Percentiles rank a stretch among this genome's conserved stretches.
These are phyloP conservation scores for Nephrotoma flavescens DNA, from an alignment of 2,888 invertebrate species.

Conservation along the genomic window DNA sequence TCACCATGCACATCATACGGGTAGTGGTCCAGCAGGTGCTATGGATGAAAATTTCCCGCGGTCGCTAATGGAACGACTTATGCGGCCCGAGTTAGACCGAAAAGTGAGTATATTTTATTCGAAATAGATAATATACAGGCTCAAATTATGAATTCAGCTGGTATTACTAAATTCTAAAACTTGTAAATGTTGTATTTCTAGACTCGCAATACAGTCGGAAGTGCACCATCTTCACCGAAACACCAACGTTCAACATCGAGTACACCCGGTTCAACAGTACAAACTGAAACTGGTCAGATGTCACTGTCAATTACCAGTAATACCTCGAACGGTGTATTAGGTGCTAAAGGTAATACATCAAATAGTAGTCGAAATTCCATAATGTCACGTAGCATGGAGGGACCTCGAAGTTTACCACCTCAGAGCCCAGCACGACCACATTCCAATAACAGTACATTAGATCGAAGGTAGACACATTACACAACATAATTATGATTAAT, in stretches of 20 bases:
- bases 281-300: constrained; percentile 8
- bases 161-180: background rate
- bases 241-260: constrained; percentile 33
- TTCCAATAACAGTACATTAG: constrained; percentile 35
- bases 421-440: constrained; percentile 31
- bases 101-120: constrained; percentile 20
- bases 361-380: constrained; percentile 23
- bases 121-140: background rate
- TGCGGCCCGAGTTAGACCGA: constrained; percentile 37
- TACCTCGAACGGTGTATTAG: constrained; percentile 15
- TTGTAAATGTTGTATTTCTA: constrained; percentile 10
- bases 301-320: constrained; percentile 26
- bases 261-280: constrained; percentile 23
- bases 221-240: constrained; percentile 42
- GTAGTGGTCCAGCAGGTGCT: constrained; percentile 24
- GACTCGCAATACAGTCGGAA: constrained; percentile 39
- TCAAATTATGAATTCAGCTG: too few species aligned
- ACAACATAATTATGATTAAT: background rate
- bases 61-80: constrained; percentile 46
- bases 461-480: constrained; percentile 34
- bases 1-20: constrained; percentile 27
- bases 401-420: constrained; percentile 38
- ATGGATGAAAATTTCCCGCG: constrained; percentile 47
- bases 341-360: constrained; percentile 13
- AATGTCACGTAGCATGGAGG: constrained; percentile 47